Conservation (phyloP, 1,140 invertebrate genomes). For the Pseudomyrmex sp. region DNA sequence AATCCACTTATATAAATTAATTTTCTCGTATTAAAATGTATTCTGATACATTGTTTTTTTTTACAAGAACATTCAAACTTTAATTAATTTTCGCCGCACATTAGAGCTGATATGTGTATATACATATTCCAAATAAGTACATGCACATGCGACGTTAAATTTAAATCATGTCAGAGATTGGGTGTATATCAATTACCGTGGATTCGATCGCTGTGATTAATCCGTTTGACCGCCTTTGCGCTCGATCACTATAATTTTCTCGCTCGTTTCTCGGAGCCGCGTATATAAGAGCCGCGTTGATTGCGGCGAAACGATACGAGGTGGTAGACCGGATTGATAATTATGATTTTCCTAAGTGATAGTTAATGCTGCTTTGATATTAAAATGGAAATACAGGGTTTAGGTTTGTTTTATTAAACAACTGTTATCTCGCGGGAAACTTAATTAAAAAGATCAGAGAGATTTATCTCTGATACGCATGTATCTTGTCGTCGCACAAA, state of each 20-base stretch:
- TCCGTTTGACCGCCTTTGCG: conserved; percentile 59
- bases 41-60: too few species aligned
- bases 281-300: conserved; percentile 12
- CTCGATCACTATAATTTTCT: conserved; percentile 71
- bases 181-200: conserved; percentile 47
- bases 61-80: neutral
- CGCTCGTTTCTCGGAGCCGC: conserved; percentile 15
- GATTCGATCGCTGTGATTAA: conserved; percentile 64
- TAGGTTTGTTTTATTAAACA: neutral
- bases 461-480: too few species aligned
- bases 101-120: neutral
- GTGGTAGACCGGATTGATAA: conserved; percentile 64
- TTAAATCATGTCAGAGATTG: conserved; percentile 36
- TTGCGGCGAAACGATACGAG: conserved; percentile 34
- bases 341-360: conserved; percentile 64
- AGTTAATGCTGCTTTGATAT: conserved; percentile 56
- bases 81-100: neutral
- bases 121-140: neutral
- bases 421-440: neutral
- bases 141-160: neutral
- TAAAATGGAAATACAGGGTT: conserved; percentile 15
- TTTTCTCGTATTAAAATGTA: neutral
- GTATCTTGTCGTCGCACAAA: too few species aligned
- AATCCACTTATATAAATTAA: neutral
- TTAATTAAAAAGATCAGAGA: too few species aligned